Evolutionary conservation across 2,888 invertebrate species (phyloP).

Genomic region (Xylophagus ater): DNA sequence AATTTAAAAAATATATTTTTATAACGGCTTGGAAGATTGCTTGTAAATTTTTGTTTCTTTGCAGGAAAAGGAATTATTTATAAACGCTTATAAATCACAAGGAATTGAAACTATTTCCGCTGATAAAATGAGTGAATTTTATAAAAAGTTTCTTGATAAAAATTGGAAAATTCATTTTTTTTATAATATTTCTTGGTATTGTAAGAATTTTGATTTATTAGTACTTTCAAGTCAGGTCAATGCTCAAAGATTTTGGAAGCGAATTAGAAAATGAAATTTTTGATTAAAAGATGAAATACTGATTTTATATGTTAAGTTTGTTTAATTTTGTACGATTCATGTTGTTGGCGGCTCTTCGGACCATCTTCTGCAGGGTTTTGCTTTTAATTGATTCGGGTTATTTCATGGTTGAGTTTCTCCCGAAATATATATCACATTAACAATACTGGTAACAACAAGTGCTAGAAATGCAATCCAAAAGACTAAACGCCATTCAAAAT

Average conservation of each 20-base stretch:
- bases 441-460: no score
- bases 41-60: constrained; percentile 19
- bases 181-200: constrained; percentile 79
- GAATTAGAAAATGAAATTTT: neutral
- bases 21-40: neutral
- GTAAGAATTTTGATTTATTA: constrained; percentile 57
- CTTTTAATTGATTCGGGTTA: no score
- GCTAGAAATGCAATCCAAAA: no score
- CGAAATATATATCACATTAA: no score
- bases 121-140: constrained; percentile 82
- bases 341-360: no score
- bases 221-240: constrained; percentile 50
- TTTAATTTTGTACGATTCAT: no score
- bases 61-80: constrained; percentile 49
- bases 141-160: constrained; percentile 72
- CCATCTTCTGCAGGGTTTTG: no score
- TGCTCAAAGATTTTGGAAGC: constrained; percentile 30
- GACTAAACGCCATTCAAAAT: no score
- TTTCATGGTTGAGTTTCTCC: no score
- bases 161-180: constrained; percentile 63
- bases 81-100: constrained; percentile 41
- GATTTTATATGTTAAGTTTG: no score
- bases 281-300: neutral
- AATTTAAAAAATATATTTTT: neutral
- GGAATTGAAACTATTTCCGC: constrained; percentile 49